Percentiles rank a stretch among this genome's conserved stretches.
phyloP scores from a whole-genome alignment of 2,797 vertebrate genomes.

The Sebastes oblongus region DNA sequence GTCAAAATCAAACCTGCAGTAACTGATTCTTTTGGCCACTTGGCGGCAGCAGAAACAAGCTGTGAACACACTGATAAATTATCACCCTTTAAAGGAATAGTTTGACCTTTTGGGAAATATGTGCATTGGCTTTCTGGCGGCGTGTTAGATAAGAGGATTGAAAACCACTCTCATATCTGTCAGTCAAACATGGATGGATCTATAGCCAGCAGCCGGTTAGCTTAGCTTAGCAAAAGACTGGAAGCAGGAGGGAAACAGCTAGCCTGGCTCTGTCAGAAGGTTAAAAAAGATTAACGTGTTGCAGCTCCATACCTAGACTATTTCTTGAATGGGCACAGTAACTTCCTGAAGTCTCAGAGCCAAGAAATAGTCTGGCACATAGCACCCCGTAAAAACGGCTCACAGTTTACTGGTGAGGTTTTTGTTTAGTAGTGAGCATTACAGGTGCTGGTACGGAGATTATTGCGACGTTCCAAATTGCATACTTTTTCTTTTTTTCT shows the following conservation, averaged over 20 bases:
- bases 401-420: not conserved
- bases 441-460: not conserved
- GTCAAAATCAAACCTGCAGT: not conserved
- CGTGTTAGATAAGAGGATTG: not conserved
- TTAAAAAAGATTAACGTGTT: not conserved
- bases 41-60: not conserved
- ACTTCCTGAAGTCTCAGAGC: not conserved
- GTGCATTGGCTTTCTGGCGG: not conserved
- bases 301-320: not conserved
- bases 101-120: not conserved
- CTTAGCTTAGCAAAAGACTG: not conserved
- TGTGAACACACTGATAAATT: not conserved
- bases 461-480: too few relatives aligned
- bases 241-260: not conserved
- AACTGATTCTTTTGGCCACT: not conserved
- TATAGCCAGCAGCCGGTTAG: not conserved
- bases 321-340: not conserved
- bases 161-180: not conserved
- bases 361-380: not conserved
- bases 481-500: too few relatives aligned
- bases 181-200: not conserved
- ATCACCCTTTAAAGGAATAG: not conserved
- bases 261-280: not conserved
- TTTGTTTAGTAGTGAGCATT: not conserved
- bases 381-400: not conserved